These are phyloP conservation scores for Sorex maritimensis DNA, from an alignment of 2,797 vertebrate genomes.

Conservation along the genomic window DNA sequence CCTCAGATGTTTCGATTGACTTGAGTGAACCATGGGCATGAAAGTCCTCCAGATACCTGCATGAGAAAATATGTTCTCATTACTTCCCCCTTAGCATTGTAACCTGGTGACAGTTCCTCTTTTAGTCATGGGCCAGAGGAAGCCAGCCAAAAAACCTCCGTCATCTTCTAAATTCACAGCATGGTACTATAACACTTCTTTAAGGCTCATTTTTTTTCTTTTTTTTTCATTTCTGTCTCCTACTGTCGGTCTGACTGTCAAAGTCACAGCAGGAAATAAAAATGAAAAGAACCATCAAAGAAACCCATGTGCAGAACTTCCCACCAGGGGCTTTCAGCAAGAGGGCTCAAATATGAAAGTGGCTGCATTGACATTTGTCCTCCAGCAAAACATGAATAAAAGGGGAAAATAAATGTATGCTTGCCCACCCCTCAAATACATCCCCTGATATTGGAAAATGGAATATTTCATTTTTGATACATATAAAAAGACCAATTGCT, in stretches of 20 bases:
- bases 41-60: slow-evolving; percentile 64
- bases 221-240: slow-evolving; percentile 84
- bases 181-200: slow-evolving; percentile 81
- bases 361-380: slow-evolving; percentile 84
- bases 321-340: slow-evolving; percentile 83
- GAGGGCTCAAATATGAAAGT: slow-evolving; percentile 82
- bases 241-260: slow-evolving; percentile 85
- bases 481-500: slow-evolving; percentile 73
- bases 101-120: slow-evolving; percentile 79
- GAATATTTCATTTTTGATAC: slow-evolving; percentile 71
- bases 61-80: slow-evolving; percentile 83
- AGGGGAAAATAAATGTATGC: slow-evolving; percentile 81
- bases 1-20: slow-evolving; percentile 36
- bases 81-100: slow-evolving; percentile 73
- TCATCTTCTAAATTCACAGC: slow-evolving; percentile 84
- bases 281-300: slow-evolving; percentile 88
- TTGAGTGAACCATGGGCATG: background rate
- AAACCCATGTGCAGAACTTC: slow-evolving; percentile 76
- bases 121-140: slow-evolving; percentile 79
- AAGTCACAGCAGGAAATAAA: slow-evolving; percentile 83
- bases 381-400: slow-evolving; percentile 87
- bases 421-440: slow-evolving; percentile 71
- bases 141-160: slow-evolving; percentile 75
- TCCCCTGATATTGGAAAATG: slow-evolving; percentile 78
- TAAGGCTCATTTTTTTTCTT: slow-evolving; percentile 83